Base-by-base conservation (phyloP, 1,140 invertebrate genomes). In the Drosophila ambigua region DNA sequence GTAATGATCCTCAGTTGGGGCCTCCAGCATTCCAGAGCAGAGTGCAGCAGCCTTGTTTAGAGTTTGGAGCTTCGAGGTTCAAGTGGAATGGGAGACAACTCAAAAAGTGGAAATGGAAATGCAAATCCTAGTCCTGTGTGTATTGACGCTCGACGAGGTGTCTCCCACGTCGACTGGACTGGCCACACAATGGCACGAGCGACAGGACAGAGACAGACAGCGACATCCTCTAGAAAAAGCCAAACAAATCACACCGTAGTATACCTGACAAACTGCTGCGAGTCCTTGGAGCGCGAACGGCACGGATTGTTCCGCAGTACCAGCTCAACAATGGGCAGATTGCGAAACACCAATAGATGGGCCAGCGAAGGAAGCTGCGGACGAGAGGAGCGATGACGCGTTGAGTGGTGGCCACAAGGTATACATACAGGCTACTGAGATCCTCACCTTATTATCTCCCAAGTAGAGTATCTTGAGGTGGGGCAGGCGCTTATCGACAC, bases 241-340 rank as follows among this genome's bases (percentile, higher is more conserved):
- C 44, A 63, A 31, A 41, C 24, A 41, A 62, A 62, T 75, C 61
- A 82, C 57, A 77, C 46, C 48, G 84, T 84, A 88, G 91, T 79
- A 94, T 97, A 98, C 97, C 97, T 97, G 92, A 98, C 93, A 92
- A 97, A 98, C n/a, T 94, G 92, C 75, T 94, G 93, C 83, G 95
- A 94, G 76, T 96, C 95, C 91, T 94, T 95, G 92, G 95, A 98
- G 81, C 95, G 96, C 84, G 95, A 94, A 91, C 95, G 95, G 13
- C 97, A 81, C 1, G 96, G 96, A 92, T 98, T 98, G 74, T 95
- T 96, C 91, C 96, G 94, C 49, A 98, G 92, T 41, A 94, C 93
- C 31, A 98, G 83, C 87, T 98, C 96, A 39, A 95, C 92, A 4
- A 98, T 91, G 2, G 94, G 93, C 48, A 97, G 91, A 3, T 94